Base-by-base conservation (phyloP, 2,888 invertebrate species). In the Dione vanillae region DNA sequence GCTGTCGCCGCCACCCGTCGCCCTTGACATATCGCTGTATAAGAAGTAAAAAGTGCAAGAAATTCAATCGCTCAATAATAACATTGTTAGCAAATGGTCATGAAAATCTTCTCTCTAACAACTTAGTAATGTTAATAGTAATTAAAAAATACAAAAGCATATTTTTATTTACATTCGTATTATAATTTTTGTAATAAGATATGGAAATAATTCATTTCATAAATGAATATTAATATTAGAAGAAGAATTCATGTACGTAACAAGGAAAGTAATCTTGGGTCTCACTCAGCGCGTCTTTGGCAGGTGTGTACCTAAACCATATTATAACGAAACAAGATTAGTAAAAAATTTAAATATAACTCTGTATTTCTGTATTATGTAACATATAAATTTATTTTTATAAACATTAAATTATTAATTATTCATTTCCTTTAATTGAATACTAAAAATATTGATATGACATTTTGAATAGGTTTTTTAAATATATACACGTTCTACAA, bases 11-110 rank as follows among this genome's bases (percentile, higher is more conserved):
- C 78, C 78, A 82, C 84, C 76, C 71, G 87, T 76, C 83, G 89
- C 83, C 92, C 92, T 92, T 92, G 92, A 91, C 91, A 91, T 88
- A 90, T 88, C 84, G 82, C 79, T 79, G 80, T 77, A 78, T 75
- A 73, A 80, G 74, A 77, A 78, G 82, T 90, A 89, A 91, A 91
- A 90, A 91, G 91, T 89, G 81, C 82, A 81, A 83, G 83, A 70
- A 72, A 74, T 62, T 45, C 67, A 67, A 72, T 66, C 69, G 37
- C 66, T 64, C 69, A 70, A 69, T 58, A 61, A 43, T 56, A 70
- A 75, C 72, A 0, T 14, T 78, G 79, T 79, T 74, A 78, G 69
- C 77, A 72, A 78, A 78, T 79, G 79, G 74, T 71, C 75, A 74
- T 52, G 27, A 45, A 11, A 16, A 2, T 27, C 45, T 45, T 61